Percentiles rank a stretch among this genome's conserved stretches.
These are phyloP conservation scores for Keiferia lycopersicella DNA, from an alignment of 2,888 invertebrate species.

Conservation along the genomic window DNA sequence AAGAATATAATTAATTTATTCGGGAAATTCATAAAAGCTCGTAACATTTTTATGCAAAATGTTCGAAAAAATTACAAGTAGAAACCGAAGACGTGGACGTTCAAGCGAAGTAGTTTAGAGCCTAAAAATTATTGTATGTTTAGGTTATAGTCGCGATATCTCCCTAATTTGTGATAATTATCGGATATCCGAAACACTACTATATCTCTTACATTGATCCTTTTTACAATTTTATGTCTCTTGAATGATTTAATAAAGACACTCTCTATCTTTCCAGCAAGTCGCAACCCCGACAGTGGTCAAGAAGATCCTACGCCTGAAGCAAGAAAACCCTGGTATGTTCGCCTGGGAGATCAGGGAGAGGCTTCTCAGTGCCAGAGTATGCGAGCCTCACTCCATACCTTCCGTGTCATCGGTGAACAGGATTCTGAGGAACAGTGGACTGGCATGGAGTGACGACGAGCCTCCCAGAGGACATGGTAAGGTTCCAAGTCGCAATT, in stretches of 20 bases:
- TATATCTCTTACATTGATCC: no score
- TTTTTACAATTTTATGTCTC: no score
- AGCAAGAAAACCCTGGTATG: constrained; percentile 97
- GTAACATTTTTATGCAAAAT: no score
- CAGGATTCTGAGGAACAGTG: constrained; percentile 93
- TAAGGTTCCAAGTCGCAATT: constrained; percentile 86
- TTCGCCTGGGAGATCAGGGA: constrained; percentile 99
- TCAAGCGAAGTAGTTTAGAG: no score
- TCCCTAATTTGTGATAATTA: no score
- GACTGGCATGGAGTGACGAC: constrained; percentile 87
- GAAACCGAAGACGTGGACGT: no score
- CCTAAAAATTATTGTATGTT: no score
- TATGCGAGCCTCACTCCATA: constrained; percentile 94
- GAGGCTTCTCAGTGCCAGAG: constrained; percentile 92
- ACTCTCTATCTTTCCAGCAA: constrained; percentile 84
- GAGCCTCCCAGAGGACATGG: constrained; percentile 71
- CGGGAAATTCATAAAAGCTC: no score
- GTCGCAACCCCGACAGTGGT: constrained; percentile 98
- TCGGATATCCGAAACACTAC: no score
- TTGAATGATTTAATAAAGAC: background rate
- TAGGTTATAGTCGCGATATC: no score
- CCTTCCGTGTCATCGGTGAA: constrained; percentile 98
- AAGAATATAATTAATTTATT: no score
- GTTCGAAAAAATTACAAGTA: no score
- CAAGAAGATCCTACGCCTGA: constrained; percentile 95